Base-by-base conservation (phyloP, 2,113 vertebrate genomes). In the Zeus faber region DNA sequence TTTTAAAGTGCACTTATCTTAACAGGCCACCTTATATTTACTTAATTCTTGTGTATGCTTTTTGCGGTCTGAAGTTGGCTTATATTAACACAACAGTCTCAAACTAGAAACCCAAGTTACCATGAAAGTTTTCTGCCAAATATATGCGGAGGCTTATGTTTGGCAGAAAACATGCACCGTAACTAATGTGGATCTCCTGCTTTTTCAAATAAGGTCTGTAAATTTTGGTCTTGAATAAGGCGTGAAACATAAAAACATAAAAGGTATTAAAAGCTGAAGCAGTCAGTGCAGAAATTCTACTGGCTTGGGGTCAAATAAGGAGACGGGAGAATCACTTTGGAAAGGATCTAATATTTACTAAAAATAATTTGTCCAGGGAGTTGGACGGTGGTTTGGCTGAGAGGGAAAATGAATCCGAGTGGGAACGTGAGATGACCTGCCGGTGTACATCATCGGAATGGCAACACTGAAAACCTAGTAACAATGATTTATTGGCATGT, bases 11-110 rank as follows among this genome's bases (percentile, higher is more conserved):
- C 55, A 50, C 55, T 70, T 64, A 59, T 60, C 57, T 46, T 74
- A 74, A 82, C 62, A 25, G 54, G 31, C 78, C 71, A 74, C 62
- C 70, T 35, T 35, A 76, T 78, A 76, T 79, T 87, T 76, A 60
- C 61, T 63, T 63, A 51, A 68, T 82, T 45, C 72, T 57, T 58
- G 18, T 46, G 61, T 76, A 49, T 33, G 49, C 49, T 27, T 39
- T 59, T 54, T 20, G 2, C 46, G 48, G 49, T 65, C 68, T n/a
- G 52, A 50, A 51, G 60, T 68, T 11, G 55, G 64, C 75, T 72
- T 75, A 69, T 72, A 80, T 79, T 65, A 62, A 75, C 58, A 58
- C 58, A 35, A 79, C 67, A 69, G 40, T 74, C 70, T 56, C 26
- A 66, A 46, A 72, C 58, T 46, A 59, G 71, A 54, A 51, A 44